Conservation (phyloP, 2,113 vertebrate species). For the Paratilapia polleni region DNA sequence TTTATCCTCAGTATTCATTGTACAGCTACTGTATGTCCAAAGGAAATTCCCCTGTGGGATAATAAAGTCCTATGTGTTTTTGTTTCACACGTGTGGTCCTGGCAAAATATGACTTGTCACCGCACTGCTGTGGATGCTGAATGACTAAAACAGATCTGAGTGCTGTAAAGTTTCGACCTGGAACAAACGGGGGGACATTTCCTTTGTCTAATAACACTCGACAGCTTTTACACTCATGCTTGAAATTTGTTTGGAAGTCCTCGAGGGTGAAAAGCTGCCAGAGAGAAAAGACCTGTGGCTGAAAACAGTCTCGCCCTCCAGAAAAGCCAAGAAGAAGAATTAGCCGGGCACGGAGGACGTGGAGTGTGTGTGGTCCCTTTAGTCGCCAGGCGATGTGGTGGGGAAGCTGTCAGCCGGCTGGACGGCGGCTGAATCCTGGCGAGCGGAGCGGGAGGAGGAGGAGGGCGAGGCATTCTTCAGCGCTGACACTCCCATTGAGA, state of each 20-base stretch:
- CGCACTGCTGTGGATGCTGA: neutral
- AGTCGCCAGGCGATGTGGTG: constrained; percentile 56
- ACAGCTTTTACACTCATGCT: constrained; percentile 66
- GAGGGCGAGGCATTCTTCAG: constrained; percentile 54
- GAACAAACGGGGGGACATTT: constrained; percentile 31
- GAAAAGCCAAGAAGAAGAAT: constrained; percentile 62
- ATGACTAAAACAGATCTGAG: neutral
- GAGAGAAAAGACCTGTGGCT: constrained; percentile 50
- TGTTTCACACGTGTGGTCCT: neutral
- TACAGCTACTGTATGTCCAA: neutral
- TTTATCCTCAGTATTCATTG: neutral
- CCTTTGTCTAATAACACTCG: constrained; percentile 47
- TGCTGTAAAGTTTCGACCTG: neutral
- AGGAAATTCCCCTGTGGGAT: neutral
- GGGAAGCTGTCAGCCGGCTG: constrained; percentile 64
- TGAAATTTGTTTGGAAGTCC: constrained; percentile 73
- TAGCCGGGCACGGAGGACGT: constrained; percentile 25
- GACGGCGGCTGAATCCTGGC: constrained; percentile 50
- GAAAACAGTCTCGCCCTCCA: constrained; percentile 41
- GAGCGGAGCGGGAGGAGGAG: constrained; percentile 30
- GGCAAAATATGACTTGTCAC: neutral
- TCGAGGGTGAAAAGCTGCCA: constrained; percentile 53
- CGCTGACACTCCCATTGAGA: constrained; percentile 61
- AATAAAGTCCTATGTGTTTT: neutral
- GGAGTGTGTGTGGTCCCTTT: constrained; percentile 74